Evolutionary conservation across 1,140 invertebrate species (phyloP), one percentile per base, ranked within the genome.

Genomic region (Cardiocondyla obscurior): DNA sequence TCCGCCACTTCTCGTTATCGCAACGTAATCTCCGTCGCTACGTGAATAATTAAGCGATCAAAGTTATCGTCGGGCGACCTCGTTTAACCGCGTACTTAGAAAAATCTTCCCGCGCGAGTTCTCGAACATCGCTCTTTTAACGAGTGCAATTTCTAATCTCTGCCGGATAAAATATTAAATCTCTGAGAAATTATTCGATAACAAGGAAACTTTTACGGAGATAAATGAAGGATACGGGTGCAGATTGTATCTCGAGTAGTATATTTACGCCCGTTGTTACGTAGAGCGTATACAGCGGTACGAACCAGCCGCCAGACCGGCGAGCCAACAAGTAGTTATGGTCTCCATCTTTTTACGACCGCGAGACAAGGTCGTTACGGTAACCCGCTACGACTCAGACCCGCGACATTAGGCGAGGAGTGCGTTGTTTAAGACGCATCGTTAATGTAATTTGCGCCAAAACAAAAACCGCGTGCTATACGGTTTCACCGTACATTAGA

Each of bases 311-410:
- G 22, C 46, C 22, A 85, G 49, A 25, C 46, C 69, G 44, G 25
- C 55, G 7, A 46, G 36, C 65, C 64, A 72, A 81, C 73, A 70
- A 85, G 57, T 39, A 64, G 36, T 46, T 53, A 60, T 53, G 44
- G 16, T 46, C 49, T 65, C 69, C 25, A 62, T 51, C 42, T 64
- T 84, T 84, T 72, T 62, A 39, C 19, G 19, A 46, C 19, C 39
- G 16, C 25, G 42, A 79, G 44, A 72, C 84, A 85, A 85, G 82
- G 49, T 81, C 77, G 36, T 85, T 81, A 70, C 44, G 64, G 67
- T 84, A 79, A 84, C 30, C 22, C 67, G 51, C 57, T 39, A 39
- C 49, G 28, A 42, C 10, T 25, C 44, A 25, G 16, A 70, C 1
- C 5, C 25, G 12, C 6, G 22, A 22, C 51, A 67, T 42, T 77